Base-by-base conservation (phyloP, 2,113 vertebrate species). In the Furnarius figulus region DNA sequence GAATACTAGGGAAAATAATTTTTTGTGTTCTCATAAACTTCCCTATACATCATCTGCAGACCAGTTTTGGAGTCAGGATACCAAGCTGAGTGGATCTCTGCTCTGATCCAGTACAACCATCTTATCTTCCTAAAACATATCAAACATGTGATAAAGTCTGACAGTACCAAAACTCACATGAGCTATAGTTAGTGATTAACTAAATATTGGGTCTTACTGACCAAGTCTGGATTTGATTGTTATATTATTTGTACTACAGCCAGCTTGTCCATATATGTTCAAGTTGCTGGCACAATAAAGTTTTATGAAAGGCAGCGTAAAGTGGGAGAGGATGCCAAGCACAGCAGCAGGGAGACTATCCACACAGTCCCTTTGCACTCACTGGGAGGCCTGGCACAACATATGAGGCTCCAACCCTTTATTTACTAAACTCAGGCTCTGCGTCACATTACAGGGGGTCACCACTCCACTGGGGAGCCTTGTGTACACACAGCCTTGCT, bases 301-400 rank as follows among this genome's bases (percentile, higher is more conserved):
- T 3, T 6, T 49, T 49, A 11, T 6, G 44, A 37, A 73, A 93
- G 82, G 19, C 77, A 68, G 17, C 0, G 0, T 9, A 19, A 61
- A 76, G 15, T 30, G 28, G 25, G 33, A 91, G 10, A 13, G 14
- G 20, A 40, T 56, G 25, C 23, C 67, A 75, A 25, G 19, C 81
- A n/a, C 30, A 71, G 52, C 61, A 78, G 47, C 56, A 78, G n/a
- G 28, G 28, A 82, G 19, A 68, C 10, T 44, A 59, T 49, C 44
- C 77, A 59, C 3, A 2, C 0, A 0, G 14, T 61, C n/a, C 35
- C 28, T 71, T 23, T 50, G 59, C 53, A 62, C 12, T 3, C 70
- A 33, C 35, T 42, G 40, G 17, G 23, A 37, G 75, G 61, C 18
- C 52, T 63, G 35, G 52, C 23, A 49, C 4, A 18, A 47, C 11